phyloP scores from a whole-genome alignment of 1,140 invertebrate species.

The Artemia franciscana region DNA sequence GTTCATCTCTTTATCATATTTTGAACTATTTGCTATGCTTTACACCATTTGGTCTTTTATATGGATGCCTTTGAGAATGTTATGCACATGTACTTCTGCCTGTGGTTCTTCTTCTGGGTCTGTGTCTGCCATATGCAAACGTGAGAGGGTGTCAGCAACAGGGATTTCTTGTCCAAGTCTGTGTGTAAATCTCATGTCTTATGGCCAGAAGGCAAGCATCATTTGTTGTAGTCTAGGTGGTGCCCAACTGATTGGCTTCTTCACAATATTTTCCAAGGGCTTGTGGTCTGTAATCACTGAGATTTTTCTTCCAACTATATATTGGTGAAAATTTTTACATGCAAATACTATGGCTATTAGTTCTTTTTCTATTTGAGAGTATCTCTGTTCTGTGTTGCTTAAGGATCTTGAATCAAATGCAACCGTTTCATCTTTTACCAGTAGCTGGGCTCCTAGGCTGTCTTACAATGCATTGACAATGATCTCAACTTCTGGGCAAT shows the following conservation, averaged over 20 bases:
- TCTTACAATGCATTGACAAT: neutral
- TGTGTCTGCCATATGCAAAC: neutral
- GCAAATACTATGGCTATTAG: neutral
- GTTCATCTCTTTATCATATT: neutral
- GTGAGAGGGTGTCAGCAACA: neutral
- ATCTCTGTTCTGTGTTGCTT: conserved; percentile 13
- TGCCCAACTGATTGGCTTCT: neutral
- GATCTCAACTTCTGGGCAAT: neutral
- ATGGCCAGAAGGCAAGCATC: too few species aligned
- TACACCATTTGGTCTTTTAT: neutral
- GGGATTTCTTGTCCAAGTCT: neutral
- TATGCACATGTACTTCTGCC: neutral
- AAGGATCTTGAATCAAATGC: conserved; percentile 17
- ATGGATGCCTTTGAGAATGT: neutral
- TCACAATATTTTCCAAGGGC: conserved; percentile 18
- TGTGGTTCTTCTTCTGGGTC: neutral
- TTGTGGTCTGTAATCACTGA: conserved; percentile 21
- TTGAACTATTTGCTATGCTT: neutral
- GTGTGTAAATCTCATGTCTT: neutral
- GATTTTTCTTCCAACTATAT: conserved; percentile 2
- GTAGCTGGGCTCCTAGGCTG: neutral
- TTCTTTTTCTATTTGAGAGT: conserved; percentile 18
- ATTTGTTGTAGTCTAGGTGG: neutral
- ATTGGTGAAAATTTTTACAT: conserved; percentile 15
- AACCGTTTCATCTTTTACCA: conserved; percentile 11